Percentiles rank a stretch among this genome's conserved stretches.
phyloP scores from a whole-genome alignment of 2,797 vertebrate species.

The Girardinus metallicus region DNA sequence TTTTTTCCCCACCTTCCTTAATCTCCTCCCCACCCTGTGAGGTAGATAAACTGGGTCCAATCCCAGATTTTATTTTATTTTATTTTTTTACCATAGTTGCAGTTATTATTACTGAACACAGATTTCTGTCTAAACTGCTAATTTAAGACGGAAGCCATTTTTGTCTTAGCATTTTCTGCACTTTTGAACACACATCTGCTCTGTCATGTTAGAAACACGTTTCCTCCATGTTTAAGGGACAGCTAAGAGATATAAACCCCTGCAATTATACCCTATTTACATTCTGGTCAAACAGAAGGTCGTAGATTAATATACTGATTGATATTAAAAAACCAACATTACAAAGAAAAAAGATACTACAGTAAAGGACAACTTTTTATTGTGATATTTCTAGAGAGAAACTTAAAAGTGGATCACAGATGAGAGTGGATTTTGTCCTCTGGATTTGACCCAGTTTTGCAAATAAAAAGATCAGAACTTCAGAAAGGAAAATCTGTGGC shows the following conservation, averaged over 20 bases:
- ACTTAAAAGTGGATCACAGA: neutral
- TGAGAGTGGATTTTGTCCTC: neutral
- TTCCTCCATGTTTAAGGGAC: neutral
- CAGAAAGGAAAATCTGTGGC: neutral
- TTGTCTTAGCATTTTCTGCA: neutral
- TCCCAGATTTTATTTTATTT: neutral
- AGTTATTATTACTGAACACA: neutral
- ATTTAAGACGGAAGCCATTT: neutral
- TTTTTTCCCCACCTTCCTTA: neutral
- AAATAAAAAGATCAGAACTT: constrained; percentile 8
- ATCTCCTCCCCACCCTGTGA: neutral
- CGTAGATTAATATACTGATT: neutral
- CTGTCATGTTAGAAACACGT: neutral
- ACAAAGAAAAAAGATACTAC: neutral
- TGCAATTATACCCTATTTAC: neutral
- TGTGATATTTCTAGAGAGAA: neutral
- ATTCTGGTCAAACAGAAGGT: neutral
- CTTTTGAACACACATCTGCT: neutral
- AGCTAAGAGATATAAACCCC: neutral
- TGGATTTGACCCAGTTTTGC: neutral
- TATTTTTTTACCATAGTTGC: neutral
- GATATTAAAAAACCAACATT: neutral
- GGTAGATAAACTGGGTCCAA: neutral
- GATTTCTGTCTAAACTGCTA: neutral
- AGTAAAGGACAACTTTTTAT: neutral